Evolutionary conservation across 2,797 vertebrate genomes (phyloP).

Genomic region (Pteropus rufus): DNA sequence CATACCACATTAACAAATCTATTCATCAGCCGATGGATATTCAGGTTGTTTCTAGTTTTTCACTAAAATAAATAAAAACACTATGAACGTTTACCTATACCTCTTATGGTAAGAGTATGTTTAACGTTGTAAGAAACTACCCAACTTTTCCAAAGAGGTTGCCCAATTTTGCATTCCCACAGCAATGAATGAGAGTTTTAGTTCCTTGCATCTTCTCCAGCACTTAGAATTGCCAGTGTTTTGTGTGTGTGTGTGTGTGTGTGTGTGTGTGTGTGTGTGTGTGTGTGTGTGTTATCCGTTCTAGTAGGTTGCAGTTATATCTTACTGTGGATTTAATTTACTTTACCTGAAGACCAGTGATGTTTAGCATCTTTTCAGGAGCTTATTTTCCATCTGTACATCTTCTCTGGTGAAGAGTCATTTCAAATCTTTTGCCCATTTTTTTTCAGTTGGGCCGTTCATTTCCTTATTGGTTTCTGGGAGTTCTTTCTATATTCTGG

Average conservation of each 20-base stretch:
- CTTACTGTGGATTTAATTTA: background rate
- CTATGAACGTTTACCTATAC: background rate
- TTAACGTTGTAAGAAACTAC: background rate
- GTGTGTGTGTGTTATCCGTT: accelerated
- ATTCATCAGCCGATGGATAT: background rate
- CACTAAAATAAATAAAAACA: background rate
- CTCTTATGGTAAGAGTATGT: accelerated
- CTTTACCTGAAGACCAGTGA: accelerated
- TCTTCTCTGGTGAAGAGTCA: background rate
- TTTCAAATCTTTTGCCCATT: background rate
- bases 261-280: too few species aligned
- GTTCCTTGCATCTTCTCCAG: accelerated
- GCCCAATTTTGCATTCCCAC: accelerated
- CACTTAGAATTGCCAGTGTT: accelerated
- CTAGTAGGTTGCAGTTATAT: accelerated
- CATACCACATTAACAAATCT: accelerated
- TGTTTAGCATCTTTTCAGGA: background rate
- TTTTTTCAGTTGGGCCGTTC: background rate
- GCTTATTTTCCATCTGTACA: background rate
- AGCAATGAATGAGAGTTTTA: accelerated
- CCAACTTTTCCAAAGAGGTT: background rate
- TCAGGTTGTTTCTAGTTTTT: background rate
- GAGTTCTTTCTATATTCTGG: background rate
- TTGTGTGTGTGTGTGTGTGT: too few species aligned
- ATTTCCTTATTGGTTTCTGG: background rate